Evolutionary conservation across 1,140 invertebrate species (phyloP).

Genomic region (Drosophila equinoxialis): DNA sequence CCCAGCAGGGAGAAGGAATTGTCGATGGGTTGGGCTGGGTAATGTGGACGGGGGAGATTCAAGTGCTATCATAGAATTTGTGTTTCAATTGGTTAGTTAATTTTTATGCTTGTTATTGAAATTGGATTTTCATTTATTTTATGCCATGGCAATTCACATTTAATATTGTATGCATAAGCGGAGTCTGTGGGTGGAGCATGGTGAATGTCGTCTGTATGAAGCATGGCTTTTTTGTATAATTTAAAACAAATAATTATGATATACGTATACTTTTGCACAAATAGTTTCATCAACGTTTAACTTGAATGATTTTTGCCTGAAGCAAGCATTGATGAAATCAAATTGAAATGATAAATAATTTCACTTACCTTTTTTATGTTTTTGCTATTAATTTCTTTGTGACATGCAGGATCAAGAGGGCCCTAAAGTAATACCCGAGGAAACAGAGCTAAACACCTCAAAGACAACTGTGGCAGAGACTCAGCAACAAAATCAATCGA

Average conservation of each 20-base stretch:
- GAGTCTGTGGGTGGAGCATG: background rate
- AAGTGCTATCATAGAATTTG: constrained; percentile 2
- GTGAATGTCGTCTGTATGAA: background rate
- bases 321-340: constrained; percentile 15
- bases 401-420: constrained; percentile 68
- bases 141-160: constrained; percentile 50
- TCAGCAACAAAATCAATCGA: constrained; percentile 23
- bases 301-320: constrained; percentile 11
- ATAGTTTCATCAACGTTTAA: constrained; percentile 2
- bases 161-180: constrained; percentile 12
- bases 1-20: constrained; percentile 1
- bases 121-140: constrained; percentile 61
- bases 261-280: background rate
- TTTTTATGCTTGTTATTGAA: constrained; percentile 55
- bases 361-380: background rate
- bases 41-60: background rate
- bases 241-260: constrained; percentile 6
- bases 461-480: constrained; percentile 65
- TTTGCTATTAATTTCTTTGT: constrained; percentile 1
- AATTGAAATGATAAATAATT: background rate
- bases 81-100: constrained; percentile 52
- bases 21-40: background rate
- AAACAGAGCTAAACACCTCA: constrained; percentile 73
- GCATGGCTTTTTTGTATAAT: constrained; percentile 5
- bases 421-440: constrained; percentile 78